Evolutionary conservation across 1,140 invertebrate species (phyloP).

Genomic region (Drosophila subobscura): DNA sequence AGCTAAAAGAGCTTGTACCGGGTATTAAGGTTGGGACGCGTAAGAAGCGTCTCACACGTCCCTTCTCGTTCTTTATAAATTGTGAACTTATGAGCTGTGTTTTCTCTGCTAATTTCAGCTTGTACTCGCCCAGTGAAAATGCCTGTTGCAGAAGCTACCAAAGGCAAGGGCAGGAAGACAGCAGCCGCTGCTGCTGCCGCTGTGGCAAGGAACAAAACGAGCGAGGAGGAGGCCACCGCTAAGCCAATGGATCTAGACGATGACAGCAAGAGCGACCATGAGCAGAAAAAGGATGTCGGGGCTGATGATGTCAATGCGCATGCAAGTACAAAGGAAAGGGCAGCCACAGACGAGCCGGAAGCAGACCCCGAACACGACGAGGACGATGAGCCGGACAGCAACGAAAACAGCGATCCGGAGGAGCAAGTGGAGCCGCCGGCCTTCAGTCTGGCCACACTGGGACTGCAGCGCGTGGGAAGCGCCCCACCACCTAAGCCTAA

Average conservation of each 20-base stretch:
- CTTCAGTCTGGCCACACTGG: slow-evolving; percentile 90
- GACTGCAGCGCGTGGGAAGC: slow-evolving; percentile 90
- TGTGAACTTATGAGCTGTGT: too few relatives aligned
- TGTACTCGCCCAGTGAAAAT: slow-evolving; percentile 48
- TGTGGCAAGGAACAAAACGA: slow-evolving; percentile 21
- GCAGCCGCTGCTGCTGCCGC: slow-evolving; percentile 11
- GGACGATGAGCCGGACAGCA: slow-evolving; percentile 72
- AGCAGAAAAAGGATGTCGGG: neutral
- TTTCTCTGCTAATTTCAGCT: slow-evolving; percentile 35
- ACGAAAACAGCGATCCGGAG: slow-evolving; percentile 53
- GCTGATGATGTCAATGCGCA: slow-evolving; percentile 26
- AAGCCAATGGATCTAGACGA: slow-evolving; percentile 34
- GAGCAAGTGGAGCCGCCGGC: slow-evolving; percentile 88
- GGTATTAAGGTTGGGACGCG: too few relatives aligned
- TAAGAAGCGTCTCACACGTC: too few relatives aligned
- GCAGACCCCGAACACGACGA: slow-evolving; percentile 34
- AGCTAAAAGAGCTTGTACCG: too few relatives aligned
- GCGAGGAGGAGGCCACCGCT: slow-evolving; percentile 1
- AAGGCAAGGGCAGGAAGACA: slow-evolving; percentile 51
- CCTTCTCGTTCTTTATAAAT: too few relatives aligned
- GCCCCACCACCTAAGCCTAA: slow-evolving; percentile 88
- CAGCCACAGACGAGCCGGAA: slow-evolving; percentile 34
- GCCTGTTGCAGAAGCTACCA: slow-evolving; percentile 53
- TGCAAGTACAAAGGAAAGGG: slow-evolving; percentile 12
- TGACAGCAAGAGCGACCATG: slow-evolving; percentile 16